These are phyloP conservation scores for Pseudomyrmex flavicornis DNA, from an alignment of 1,140 invertebrate genomes.

Conservation along the genomic window DNA sequence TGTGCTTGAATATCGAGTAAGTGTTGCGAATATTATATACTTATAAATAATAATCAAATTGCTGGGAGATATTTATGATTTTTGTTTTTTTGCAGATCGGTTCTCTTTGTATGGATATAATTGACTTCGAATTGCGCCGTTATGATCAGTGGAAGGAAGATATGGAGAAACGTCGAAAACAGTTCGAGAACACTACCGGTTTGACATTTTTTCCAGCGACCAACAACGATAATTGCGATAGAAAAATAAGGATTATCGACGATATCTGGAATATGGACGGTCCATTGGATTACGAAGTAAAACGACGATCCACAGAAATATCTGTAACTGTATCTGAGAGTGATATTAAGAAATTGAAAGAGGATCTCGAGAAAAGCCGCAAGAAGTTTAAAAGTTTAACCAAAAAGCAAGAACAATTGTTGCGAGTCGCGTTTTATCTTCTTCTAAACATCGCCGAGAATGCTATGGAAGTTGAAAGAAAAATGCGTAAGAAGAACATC, in stretches of 20 bases:
- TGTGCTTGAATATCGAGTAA: conserved; percentile 94
- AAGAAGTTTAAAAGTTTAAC: conserved; percentile 92
- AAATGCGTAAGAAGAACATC: conserved; percentile 98
- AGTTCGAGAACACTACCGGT: conserved; percentile 83
- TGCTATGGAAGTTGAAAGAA: conserved; percentile 94
- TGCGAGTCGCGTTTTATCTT: conserved; percentile 95
- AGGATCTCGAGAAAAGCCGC: conserved; percentile 93
- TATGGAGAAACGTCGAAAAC: conserved; percentile 87
- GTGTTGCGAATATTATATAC: conserved; percentile 47
- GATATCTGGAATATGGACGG: conserved; percentile 82
- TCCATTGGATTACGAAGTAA: conserved; percentile 81
- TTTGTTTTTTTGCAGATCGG: conserved; percentile 90
- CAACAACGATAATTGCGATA: conserved; percentile 78
- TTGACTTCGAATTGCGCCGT: conserved; percentile 96
- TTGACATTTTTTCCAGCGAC: conserved; percentile 78
- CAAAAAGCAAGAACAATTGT: conserved; percentile 96
- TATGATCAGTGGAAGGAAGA: conserved; percentile 98
- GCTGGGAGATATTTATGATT: conserved; percentile 11
- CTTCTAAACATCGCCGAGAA: conserved; percentile 98
- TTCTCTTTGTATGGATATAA: conserved; percentile 97
- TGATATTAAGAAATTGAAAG: conserved; percentile 88
- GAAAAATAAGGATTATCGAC: conserved; percentile 81
- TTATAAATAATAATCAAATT: too few species aligned
- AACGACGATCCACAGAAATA: conserved; percentile 77
- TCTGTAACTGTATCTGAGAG: conserved; percentile 73